Evolutionary conservation across 2,888 invertebrate species (phyloP).

Genomic region (Lasioglossum marginatum): DNA sequence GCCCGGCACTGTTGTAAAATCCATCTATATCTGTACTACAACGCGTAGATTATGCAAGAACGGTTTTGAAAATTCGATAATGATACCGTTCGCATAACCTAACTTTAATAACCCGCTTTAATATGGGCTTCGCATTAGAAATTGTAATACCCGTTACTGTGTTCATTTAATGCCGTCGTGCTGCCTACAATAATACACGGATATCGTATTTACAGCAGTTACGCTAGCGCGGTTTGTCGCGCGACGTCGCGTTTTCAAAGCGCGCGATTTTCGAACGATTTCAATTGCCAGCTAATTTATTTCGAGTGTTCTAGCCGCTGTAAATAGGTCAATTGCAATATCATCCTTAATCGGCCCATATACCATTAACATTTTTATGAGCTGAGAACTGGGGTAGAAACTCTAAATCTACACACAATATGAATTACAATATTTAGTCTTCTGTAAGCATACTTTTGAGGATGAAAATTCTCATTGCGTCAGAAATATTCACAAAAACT

Average conservation of each 20-base stretch:
- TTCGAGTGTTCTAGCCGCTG: not conserved
- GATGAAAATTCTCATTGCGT: not conserved
- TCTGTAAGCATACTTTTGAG: not conserved
- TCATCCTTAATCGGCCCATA: not conserved
- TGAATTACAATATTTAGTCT: not conserved
- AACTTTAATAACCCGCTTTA: conserved; percentile 21
- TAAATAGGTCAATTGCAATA: not conserved
- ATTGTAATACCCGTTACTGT: conserved; percentile 20
- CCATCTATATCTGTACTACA: conserved; percentile 28
- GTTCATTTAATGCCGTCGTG: not conserved
- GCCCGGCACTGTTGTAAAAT: conserved; percentile 39
- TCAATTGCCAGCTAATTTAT: not conserved
- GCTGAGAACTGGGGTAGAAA: not conserved
- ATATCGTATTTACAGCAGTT: not conserved
- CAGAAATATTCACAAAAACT: not conserved
- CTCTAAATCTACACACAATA: not conserved
- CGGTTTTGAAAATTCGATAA: conserved; percentile 58
- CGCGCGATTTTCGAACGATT: not conserved
- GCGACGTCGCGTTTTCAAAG: not conserved
- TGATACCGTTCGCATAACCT: conserved; percentile 25
- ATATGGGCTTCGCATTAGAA: conserved; percentile 8
- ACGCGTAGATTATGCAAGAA: conserved; percentile 46
- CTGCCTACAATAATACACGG: not conserved
- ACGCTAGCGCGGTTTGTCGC: not conserved
- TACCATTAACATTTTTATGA: not conserved